Evolutionary conservation across 2,797 vertebrate species (phyloP).

Genomic region (Acipenser transmontanus): DNA sequence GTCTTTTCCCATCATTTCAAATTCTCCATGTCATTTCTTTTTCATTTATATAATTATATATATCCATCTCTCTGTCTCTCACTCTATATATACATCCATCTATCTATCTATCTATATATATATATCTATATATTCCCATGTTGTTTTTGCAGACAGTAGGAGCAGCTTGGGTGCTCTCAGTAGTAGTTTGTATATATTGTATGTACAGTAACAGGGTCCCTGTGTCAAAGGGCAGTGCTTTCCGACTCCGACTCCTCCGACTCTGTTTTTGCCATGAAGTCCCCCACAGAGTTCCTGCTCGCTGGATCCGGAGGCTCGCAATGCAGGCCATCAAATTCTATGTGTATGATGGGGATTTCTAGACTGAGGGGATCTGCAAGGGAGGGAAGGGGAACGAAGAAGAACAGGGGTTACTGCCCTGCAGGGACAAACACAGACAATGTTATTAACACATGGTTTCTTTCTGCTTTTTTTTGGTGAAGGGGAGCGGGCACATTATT

Average conservation of each 20-base stretch:
- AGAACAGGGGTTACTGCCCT: background rate
- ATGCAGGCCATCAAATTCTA: slow-evolving; percentile 80
- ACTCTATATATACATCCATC: too few relatives aligned
- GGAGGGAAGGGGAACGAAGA: slow-evolving; percentile 41
- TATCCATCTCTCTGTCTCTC: too few relatives aligned
- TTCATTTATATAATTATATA: too few relatives aligned
- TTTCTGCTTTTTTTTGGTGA: too few relatives aligned
- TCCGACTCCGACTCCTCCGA: slow-evolving; percentile 81
- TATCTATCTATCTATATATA: slow-evolving; percentile 1
- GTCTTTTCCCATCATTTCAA: background rate
- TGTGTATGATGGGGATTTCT: slow-evolving; percentile 88
- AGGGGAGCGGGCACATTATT: slow-evolving; percentile 31
- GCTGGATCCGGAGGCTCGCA: slow-evolving; percentile 74
- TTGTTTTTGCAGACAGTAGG: slow-evolving; percentile 44
- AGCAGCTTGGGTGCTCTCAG: slow-evolving; percentile 40
- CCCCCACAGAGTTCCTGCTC: slow-evolving; percentile 71
- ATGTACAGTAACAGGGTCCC: slow-evolving; percentile 48
- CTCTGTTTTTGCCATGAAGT: slow-evolving; percentile 59
- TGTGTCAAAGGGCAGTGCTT: slow-evolving; percentile 90
- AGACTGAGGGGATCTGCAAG: slow-evolving; percentile 87
- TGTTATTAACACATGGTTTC: too few relatives aligned
- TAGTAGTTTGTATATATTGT: slow-evolving; percentile 22
- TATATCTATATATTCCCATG: too few relatives aligned
- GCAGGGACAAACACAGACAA: background rate
- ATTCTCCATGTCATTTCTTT: background rate